Percentiles rank a stretch among this genome's conserved stretches.
These are phyloP conservation scores for Leptatherina wallacei DNA, from an alignment of 2,797 vertebrate genomes.

Conservation along the genomic window DNA sequence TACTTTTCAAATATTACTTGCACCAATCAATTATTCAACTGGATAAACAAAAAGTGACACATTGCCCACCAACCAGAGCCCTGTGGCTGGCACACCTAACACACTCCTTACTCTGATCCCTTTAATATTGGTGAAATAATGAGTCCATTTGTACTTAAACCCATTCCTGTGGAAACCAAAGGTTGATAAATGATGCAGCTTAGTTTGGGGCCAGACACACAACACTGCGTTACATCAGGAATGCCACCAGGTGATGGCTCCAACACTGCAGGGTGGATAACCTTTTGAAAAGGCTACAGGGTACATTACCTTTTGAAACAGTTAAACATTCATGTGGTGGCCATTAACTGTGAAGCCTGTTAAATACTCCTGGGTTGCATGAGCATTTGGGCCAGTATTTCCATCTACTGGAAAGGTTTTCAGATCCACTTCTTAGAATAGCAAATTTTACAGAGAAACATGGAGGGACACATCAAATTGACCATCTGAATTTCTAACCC, in stretches of 20 bases:
- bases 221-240: conserved; percentile 44
- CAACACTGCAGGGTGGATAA: conserved; percentile 56
- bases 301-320: conserved; percentile 69
- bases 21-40: conserved; percentile 29
- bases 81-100: conserved; percentile 9
- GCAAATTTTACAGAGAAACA: conserved; percentile 24
- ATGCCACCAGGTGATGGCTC: conserved; percentile 46
- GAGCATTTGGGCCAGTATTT: conserved; percentile 39
- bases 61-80: conserved; percentile 15
- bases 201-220: conserved; percentile 33
- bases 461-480: not conserved
- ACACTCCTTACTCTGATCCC: conserved; percentile 33
- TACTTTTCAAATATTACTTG: not conserved
- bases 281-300: conserved; percentile 66
- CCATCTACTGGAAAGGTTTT: conserved; percentile 44
- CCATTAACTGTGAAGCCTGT: conserved; percentile 69
- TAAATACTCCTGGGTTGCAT: conserved; percentile 59
- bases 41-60: conserved; percentile 34
- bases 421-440: conserved; percentile 53
- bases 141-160: conserved; percentile 24
- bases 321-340: conserved; percentile 68
- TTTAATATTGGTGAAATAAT: not conserved
- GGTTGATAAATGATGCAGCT: conserved; percentile 37
- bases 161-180: conserved; percentile 38
- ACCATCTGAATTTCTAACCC: conserved; percentile 24